Conservation (phyloP, 2,888 invertebrate genomes). For the Rhorus exstirpatorius region DNA sequence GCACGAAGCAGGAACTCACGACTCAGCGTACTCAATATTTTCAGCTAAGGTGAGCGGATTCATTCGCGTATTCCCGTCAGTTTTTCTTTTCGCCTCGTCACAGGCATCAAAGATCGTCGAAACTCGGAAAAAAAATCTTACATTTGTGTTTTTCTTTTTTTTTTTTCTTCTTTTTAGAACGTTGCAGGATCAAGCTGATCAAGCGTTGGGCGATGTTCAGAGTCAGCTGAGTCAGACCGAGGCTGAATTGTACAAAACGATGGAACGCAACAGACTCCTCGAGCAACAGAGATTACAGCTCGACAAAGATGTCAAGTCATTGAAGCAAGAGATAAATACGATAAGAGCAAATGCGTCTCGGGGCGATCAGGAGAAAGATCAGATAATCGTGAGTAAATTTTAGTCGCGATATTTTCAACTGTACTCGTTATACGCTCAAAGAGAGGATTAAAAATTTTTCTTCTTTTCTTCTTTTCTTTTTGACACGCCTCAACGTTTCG, state of each 20-base stretch:
- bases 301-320: conserved; percentile 88
- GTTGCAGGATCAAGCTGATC: conserved; percentile 92
- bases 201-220: conserved; percentile 90
- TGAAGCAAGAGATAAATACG: conserved; percentile 89
- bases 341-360: conserved; percentile 89
- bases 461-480: no score
- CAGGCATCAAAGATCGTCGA: not conserved
- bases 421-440: conserved; percentile 36
- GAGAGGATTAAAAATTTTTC: conserved; percentile 20
- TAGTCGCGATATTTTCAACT: conserved; percentile 31
- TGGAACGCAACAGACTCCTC: conserved; percentile 88
- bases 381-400: conserved; percentile 86
- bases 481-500: conserved; percentile 74
- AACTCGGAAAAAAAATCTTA: not conserved
- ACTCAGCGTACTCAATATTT: conserved; percentile 87
- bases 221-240: conserved; percentile 89
- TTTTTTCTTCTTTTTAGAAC: no score
- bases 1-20: conserved; percentile 87
- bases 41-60: conserved; percentile 87
- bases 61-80: not conserved
- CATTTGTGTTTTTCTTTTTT: not conserved
- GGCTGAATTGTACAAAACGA: conserved; percentile 88
- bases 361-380: conserved; percentile 91
- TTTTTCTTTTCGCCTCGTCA: no score
- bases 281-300: conserved; percentile 88